These are phyloP conservation scores for Calameuta idolon DNA, from an alignment of 2,888 invertebrate species.

Conservation along the genomic window DNA sequence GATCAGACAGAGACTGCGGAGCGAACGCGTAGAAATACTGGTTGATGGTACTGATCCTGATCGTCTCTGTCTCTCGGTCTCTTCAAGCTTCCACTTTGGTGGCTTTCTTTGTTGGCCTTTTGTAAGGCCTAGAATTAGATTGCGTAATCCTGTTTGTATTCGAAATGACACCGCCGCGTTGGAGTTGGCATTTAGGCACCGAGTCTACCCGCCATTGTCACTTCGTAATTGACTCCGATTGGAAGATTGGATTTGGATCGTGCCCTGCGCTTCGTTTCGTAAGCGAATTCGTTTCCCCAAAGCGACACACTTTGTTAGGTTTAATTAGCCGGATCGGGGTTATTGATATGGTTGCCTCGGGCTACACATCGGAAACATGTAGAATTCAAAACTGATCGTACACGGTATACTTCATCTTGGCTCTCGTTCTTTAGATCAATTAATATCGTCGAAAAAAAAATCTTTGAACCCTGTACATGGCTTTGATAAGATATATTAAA, in stretches of 20 bases:
- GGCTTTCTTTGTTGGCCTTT: constrained; percentile 57
- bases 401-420: background rate
- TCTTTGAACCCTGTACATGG: background rate
- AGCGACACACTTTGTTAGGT: constrained; percentile 62
- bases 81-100: constrained; percentile 41
- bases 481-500: background rate
- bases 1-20: background rate
- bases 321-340: constrained; percentile 53
- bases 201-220: constrained; percentile 51
- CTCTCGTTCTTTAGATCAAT: background rate
- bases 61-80: background rate
- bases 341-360: constrained; percentile 40
- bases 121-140: constrained; percentile 64
- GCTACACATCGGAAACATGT: background rate
- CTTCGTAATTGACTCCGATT: constrained; percentile 66
- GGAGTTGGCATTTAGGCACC: constrained; percentile 60
- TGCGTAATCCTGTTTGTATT: constrained; percentile 66
- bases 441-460: background rate
- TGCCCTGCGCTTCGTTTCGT: constrained; percentile 42
- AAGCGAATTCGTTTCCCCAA: constrained; percentile 60
- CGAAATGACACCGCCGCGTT: constrained; percentile 63
- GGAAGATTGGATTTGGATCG: constrained; percentile 65
- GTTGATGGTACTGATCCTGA: background rate
- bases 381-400: constrained; percentile 26
- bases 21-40: background rate